Conservation (phyloP, 2,888 invertebrate species). For the Mythimna albipuncta region DNA sequence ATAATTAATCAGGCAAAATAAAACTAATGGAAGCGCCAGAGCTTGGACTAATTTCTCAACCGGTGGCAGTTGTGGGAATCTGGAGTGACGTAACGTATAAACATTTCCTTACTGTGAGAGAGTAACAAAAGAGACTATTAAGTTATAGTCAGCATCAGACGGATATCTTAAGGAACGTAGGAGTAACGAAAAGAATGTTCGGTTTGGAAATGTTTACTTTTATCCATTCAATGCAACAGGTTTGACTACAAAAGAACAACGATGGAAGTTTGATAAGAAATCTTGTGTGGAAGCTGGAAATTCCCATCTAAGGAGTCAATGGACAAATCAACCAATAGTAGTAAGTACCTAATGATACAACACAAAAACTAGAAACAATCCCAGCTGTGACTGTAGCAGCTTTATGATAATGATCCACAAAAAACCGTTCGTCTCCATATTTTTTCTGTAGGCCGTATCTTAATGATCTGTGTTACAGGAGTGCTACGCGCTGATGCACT, state of each 20-base stretch:
- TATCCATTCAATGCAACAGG: conserved; percentile 15
- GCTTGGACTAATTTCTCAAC: conserved; percentile 52
- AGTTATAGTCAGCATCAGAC: conserved; percentile 32
- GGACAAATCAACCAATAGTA: conserved; percentile 21
- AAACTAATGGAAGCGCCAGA: conserved; percentile 47
- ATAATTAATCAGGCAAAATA: conserved; percentile 61
- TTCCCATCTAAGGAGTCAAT: conserved; percentile 12
- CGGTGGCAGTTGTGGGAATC: conserved; percentile 47
- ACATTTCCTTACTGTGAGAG: conserved; percentile 40
- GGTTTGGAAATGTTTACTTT: conserved; percentile 22
- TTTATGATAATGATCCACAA: conserved; percentile 57
- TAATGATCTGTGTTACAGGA: conserved; percentile 72
- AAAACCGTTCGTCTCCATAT: conserved; percentile 60
- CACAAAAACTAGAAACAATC: conserved; percentile 46
- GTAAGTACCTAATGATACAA: conserved; percentile 17
- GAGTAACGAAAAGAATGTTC: conserved; percentile 32
- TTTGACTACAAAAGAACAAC: conserved; percentile 35
- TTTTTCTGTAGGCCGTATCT: conserved; percentile 68
- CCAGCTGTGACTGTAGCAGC: conserved; percentile 34
- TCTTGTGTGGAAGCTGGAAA: conserved; percentile 20
- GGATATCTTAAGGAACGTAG: conserved; percentile 36
- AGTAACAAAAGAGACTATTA: conserved; percentile 47
- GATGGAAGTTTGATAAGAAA: conserved; percentile 21
- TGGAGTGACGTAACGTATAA: conserved; percentile 38
- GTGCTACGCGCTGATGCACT: conserved; percentile 74